Percentiles rank a stretch among this genome's conserved stretches.
Evolutionary conservation across 1,140 invertebrate species (phyloP).

Genomic region (Belonocnema kinseyi): DNA sequence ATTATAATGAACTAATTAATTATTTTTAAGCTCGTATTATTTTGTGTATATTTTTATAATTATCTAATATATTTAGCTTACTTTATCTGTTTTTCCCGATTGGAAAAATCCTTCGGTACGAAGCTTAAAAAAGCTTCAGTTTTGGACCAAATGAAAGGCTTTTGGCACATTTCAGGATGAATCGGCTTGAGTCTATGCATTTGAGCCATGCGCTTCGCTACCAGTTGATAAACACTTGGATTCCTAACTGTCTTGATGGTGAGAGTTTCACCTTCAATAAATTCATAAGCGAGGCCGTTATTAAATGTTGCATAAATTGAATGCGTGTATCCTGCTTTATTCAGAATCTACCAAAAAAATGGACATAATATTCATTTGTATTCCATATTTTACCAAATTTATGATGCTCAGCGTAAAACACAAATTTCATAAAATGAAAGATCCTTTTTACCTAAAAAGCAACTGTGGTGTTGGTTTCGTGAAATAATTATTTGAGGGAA

Average conservation of each 20-base stretch:
- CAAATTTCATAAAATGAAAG: too few species aligned
- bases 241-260: constrained; percentile 83
- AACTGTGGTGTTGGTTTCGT: too few species aligned
- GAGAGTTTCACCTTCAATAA: constrained; percentile 88
- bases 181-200: constrained; percentile 83
- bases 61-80: constrained; percentile 55
- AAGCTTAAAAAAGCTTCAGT: constrained; percentile 84
- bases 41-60: too few species aligned
- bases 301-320: constrained; percentile 92
- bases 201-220: constrained; percentile 87
- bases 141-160: constrained; percentile 85
- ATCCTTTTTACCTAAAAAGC: too few species aligned
- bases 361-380: constrained; percentile 7
- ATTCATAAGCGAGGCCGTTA: constrained; percentile 97
- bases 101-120: constrained; percentile 81
- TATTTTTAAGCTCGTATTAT: too few species aligned
- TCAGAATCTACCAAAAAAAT: constrained; percentile 79
- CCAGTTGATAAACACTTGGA: constrained; percentile 83
- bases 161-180: constrained; percentile 60
- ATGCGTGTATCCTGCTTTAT: constrained; percentile 87
- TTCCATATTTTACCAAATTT: too few species aligned
- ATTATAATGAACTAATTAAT: too few species aligned
- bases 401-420: too few species aligned
- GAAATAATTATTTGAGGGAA: too few species aligned
- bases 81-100: constrained; percentile 80